Evolutionary conservation across 2,888 invertebrate species (phyloP).

Genomic region (Microctonus brassicae): DNA sequence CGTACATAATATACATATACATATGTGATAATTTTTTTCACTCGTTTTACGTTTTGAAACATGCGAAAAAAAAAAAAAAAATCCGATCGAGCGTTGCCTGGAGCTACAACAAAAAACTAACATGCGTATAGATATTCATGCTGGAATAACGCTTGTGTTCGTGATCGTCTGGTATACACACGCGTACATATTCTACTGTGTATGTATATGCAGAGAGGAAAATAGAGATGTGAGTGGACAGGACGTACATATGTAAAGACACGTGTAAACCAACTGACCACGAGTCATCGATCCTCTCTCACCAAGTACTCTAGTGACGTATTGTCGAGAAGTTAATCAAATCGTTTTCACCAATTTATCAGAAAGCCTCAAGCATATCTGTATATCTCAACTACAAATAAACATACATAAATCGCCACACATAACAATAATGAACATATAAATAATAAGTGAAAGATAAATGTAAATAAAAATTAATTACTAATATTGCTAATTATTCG

Average conservation of each 20-base stretch:
- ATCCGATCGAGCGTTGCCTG: neutral
- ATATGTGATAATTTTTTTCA: neutral
- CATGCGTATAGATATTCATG: neutral
- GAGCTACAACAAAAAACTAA: neutral
- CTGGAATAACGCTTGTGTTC: no score
- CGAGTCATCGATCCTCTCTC: constrained; percentile 47
- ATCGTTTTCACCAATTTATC: constrained; percentile 59
- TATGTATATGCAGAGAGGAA: neutral
- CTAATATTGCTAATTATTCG: no score
- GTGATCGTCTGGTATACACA: neutral
- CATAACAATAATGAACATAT: neutral
- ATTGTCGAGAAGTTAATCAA: constrained; percentile 59
- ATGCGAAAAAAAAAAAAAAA: neutral
- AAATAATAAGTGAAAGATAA: neutral
- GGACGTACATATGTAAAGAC: constrained; percentile 47
- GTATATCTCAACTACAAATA: neutral
- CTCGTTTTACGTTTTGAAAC: neutral
- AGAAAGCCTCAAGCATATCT: constrained; percentile 30
- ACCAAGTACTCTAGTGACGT: constrained; percentile 47
- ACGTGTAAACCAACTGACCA: constrained; percentile 53
- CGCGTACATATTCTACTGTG: no score
- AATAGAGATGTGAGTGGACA: neutral
- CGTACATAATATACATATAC: neutral
- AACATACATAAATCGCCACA: neutral
- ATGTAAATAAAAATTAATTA: no score